Conservation (phyloP, 2,888 invertebrate species). For the Rotaria macrura region DNA sequence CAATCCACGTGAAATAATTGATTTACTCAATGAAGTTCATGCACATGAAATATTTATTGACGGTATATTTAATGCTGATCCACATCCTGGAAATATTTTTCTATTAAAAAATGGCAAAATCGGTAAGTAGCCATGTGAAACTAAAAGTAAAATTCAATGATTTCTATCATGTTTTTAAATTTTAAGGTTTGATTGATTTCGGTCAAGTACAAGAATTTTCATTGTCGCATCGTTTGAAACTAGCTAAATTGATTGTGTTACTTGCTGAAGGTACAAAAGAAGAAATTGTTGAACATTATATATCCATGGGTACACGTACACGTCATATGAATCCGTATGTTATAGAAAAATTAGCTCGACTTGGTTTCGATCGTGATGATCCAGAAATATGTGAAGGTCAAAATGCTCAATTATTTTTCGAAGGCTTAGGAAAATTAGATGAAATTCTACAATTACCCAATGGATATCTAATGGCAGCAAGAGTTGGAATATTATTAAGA, state of each 20-base stretch:
- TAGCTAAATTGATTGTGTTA: background rate
- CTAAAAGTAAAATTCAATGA: too few relatives aligned
- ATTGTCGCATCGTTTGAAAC: background rate
- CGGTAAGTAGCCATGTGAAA: too few relatives aligned
- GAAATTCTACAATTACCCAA: background rate
- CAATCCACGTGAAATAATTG: slow-evolving; percentile 7
- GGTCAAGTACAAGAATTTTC: slow-evolving; percentile 9
- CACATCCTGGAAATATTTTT: slow-evolving; percentile 8
- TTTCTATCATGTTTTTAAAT: background rate
- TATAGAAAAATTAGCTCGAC: background rate
- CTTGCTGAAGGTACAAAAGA: slow-evolving; percentile 2
- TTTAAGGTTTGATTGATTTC: background rate
- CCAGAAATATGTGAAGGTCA: background rate
- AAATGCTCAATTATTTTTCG: slow-evolving; percentile 9
- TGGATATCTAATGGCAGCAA: slow-evolving; percentile 21
- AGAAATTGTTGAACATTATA: background rate
- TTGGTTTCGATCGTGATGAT: slow-evolving; percentile 13
- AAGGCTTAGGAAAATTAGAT: background rate
- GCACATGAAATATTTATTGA: background rate
- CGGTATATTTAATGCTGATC: slow-evolving; percentile 4
- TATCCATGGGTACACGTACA: background rate
- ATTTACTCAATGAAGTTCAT: slow-evolving; percentile 5
- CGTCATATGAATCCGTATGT: background rate
- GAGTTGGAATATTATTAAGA: slow-evolving; percentile 2
- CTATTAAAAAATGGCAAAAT: background rate